phyloP scores from a whole-genome alignment of 2,113 vertebrate genomes.

The Micromys minutus region DNA sequence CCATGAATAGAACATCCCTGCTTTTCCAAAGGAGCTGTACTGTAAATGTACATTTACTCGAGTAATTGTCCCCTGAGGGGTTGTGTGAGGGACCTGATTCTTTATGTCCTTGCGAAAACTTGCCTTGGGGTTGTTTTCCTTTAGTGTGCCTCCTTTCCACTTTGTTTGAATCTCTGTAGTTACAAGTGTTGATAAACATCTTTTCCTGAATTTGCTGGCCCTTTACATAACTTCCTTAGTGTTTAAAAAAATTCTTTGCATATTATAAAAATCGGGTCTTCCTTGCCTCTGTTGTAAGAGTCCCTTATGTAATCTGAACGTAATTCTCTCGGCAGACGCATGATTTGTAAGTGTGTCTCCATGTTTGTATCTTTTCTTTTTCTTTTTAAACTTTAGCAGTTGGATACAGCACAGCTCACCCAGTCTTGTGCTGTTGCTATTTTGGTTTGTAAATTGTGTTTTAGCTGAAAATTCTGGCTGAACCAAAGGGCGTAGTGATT shows the following conservation, averaged over 20 bases:
- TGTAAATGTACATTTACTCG: not conserved
- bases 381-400: not conserved
- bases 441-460: not conserved
- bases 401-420: not conserved
- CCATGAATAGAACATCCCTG: not conserved
- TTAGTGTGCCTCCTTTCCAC: not conserved
- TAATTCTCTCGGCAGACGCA: not conserved
- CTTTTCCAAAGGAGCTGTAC: not conserved
- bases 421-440: not conserved
- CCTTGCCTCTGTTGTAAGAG: not conserved
- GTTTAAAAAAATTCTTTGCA: not conserved
- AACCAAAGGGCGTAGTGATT: not conserved
- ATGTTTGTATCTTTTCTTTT: not conserved
- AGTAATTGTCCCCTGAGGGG: not conserved
- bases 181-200: not conserved
- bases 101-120: not conserved
- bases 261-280: not conserved
- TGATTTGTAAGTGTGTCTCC: not conserved
- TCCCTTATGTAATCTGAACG: not conserved
- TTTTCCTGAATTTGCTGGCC: not conserved
- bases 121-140: not conserved
- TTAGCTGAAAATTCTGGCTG: slow-evolving; percentile 41
- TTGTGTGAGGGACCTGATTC: not conserved
- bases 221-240: not conserved
- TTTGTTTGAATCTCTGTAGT: slow-evolving; percentile 21